Evolutionary conservation across 2,888 invertebrate genomes (phyloP).

Genomic region (Chrysina gloriosa): DNA sequence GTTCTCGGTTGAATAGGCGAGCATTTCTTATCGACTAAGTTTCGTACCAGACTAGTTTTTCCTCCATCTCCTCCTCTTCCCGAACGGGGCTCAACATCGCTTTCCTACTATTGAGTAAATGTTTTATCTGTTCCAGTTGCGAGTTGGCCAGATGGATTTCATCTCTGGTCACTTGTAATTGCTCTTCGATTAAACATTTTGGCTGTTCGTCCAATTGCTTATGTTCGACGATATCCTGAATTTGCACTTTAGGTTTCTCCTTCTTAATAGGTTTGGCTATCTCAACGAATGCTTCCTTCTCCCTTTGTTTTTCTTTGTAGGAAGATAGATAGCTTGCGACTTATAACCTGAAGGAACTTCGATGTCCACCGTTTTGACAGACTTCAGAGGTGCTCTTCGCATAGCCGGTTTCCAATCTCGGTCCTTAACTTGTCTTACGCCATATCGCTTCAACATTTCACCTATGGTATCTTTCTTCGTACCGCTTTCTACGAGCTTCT

Average conservation of each 20-base stretch:
- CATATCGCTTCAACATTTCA: conserved; percentile 34
- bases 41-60: not conserved
- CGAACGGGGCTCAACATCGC: not conserved
- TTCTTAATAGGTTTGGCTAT: conserved; percentile 28
- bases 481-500: conserved; percentile 1
- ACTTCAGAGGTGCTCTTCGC: conserved; percentile 42
- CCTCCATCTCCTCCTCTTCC: conserved; percentile 39
- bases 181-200: conserved; percentile 39
- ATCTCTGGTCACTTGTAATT: conserved; percentile 46
- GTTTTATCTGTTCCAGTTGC: conserved; percentile 51
- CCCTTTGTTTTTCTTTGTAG: conserved; percentile 34
- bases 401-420: conserved; percentile 36
- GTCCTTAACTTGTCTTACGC: conserved; percentile 16
- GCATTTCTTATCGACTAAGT: conserved; percentile 30
- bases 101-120: conserved; percentile 42
- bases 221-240: not conserved
- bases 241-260: not conserved
- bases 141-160: conserved; percentile 50
- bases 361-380: conserved; percentile 44
- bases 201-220: not conserved
- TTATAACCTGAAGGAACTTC: conserved; percentile 40
- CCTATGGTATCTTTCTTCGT: conserved; percentile 2
- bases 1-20: conserved; percentile 31
- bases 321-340: conserved; percentile 37
- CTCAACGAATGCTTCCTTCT: not conserved